Percentiles rank a stretch among this genome's conserved stretches.
Conservation (phyloP, 2,888 invertebrate species). For the Andrena camellia region DNA sequence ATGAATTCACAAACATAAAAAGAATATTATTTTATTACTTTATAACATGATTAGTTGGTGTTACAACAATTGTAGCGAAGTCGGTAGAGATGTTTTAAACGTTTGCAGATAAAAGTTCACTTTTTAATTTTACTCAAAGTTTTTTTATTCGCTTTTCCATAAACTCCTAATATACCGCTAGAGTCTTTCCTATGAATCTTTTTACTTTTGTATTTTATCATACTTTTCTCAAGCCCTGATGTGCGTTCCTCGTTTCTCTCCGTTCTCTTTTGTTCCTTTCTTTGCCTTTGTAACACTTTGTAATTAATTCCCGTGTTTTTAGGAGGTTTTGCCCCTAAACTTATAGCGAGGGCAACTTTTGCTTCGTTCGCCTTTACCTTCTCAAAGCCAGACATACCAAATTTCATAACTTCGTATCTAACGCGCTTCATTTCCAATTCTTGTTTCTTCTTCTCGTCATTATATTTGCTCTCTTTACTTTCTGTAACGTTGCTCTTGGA, state of each 20-base stretch:
- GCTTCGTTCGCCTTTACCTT: constrained; percentile 91
- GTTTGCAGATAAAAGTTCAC: constrained; percentile 58
- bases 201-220: constrained; percentile 62
- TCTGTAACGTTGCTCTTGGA: neutral
- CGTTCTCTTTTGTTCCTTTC: constrained; percentile 86
- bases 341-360: constrained; percentile 91
- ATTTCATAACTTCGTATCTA: constrained; percentile 93
- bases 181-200: constrained; percentile 49
- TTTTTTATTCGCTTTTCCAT: constrained; percentile 77
- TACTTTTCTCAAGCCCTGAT: constrained; percentile 75
- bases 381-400: constrained; percentile 92
- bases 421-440: constrained; percentile 91
- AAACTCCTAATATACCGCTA: constrained; percentile 75
- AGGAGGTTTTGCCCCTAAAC: constrained; percentile 93
- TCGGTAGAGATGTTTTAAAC: constrained; percentile 73
- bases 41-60: constrained; percentile 71
- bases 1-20: constrained; percentile 72
- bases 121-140: constrained; percentile 49
- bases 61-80: constrained; percentile 72
- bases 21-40: constrained; percentile 83
- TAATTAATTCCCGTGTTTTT: constrained; percentile 90
- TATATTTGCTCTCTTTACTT: neutral
- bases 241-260: constrained; percentile 80
- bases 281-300: constrained; percentile 89
- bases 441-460: constrained; percentile 78